Percentiles rank a stretch among this genome's conserved stretches.
These are phyloP conservation scores for Maccullochella peelii DNA, from an alignment of 2,113 vertebrate species.

Conservation along the genomic window DNA sequence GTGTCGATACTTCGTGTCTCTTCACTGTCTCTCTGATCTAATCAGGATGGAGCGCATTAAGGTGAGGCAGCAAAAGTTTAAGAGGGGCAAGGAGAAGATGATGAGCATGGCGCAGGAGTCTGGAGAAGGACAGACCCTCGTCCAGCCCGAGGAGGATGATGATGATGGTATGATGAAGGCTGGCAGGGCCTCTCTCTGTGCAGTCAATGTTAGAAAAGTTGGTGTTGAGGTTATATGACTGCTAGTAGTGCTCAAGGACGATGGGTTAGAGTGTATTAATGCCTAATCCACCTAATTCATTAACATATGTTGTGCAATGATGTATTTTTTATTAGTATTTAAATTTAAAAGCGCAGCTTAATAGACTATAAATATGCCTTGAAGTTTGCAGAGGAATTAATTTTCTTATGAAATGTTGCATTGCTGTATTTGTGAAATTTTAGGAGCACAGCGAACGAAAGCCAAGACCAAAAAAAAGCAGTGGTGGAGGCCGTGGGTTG, in stretches of 20 bases:
- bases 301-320: conserved; percentile 40
- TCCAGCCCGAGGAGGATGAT: conserved; percentile 88
- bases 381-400: conserved; percentile 55
- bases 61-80: conserved; percentile 97
- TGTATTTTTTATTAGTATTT: conserved; percentile 27
- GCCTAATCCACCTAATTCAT: neutral
- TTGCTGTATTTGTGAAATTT: conserved; percentile 96
- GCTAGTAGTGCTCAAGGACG: neutral
- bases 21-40: conserved; percentile 71
- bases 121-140: conserved; percentile 85
- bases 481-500: conserved; percentile 99
- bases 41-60: conserved; percentile 99
- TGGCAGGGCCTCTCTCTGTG: neutral
- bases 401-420: conserved; percentile 87
- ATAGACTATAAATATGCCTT: conserved; percentile 32
- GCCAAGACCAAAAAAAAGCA: conserved; percentile 99
- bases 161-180: conserved; percentile 88
- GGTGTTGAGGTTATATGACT: conserved; percentile 1
- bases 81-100: conserved; percentile 98
- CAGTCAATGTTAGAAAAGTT: conserved; percentile 8
- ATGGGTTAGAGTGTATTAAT: neutral
- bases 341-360: conserved; percentile 33
- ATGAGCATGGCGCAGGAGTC: conserved; percentile 92
- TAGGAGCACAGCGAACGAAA: conserved; percentile 99
- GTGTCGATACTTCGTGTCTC: conserved; percentile 58